Conservation (phyloP, 2,113 vertebrate species). For the Oriolus oriolus region DNA sequence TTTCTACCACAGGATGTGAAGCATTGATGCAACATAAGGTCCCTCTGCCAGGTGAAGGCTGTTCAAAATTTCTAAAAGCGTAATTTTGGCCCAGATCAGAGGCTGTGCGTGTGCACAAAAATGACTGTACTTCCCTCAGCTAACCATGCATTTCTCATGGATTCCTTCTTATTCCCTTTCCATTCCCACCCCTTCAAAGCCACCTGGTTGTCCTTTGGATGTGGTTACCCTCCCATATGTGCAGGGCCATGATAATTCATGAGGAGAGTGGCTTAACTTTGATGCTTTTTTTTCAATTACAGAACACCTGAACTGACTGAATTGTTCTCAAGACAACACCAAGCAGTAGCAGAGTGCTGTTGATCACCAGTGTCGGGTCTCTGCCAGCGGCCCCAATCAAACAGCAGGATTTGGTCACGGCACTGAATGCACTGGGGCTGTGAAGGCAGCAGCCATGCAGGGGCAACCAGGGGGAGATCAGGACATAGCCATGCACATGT, state of each 20-base stretch:
- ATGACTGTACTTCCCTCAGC: background rate
- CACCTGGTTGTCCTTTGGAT: background rate
- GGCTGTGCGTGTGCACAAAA: background rate
- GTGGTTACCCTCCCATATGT: background rate
- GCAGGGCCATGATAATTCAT: background rate
- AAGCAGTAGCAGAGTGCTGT: background rate
- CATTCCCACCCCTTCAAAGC: background rate
- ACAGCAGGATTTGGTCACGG: background rate
- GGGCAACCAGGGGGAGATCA: background rate
- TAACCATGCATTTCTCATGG: background rate
- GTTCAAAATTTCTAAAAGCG: background rate
- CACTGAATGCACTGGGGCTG: background rate
- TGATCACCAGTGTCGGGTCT: accelerated
- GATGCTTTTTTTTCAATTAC: background rate
- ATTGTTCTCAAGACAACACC: background rate
- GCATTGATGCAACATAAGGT: background rate
- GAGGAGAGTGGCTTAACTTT: background rate
- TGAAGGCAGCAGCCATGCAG: background rate
- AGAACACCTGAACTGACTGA: background rate
- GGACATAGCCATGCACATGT: background rate
- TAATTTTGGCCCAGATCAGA: background rate
- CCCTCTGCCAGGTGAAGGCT: background rate
- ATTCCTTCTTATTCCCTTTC: background rate
- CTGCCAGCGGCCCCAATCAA: background rate
- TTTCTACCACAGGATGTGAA: background rate